phyloP scores from a whole-genome alignment of 2,113 vertebrate genomes.

The Bos indicus region DNA sequence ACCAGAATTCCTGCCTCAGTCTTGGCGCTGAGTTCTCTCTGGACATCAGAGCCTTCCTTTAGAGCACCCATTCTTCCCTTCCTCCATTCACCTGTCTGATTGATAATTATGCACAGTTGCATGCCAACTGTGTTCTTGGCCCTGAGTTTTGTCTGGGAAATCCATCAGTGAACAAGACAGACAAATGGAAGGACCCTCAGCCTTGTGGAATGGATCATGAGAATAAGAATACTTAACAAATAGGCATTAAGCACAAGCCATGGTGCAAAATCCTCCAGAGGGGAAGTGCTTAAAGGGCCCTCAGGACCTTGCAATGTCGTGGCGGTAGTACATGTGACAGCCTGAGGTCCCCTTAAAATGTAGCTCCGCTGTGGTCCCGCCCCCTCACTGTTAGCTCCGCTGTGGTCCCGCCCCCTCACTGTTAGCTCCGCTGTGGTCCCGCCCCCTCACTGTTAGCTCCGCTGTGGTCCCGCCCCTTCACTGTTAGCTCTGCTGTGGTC shows the following conservation, averaged over 20 bases:
- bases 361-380: too few species aligned
- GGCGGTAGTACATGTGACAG: background rate
- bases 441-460: background rate
- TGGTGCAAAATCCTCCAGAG: background rate
- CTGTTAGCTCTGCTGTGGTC: too few species aligned
- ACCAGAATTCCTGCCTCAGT: background rate
- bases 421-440: too few species aligned
- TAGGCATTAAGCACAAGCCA: background rate
- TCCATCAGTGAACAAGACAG: background rate
- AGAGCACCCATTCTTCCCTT: background rate
- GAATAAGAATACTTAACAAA: background rate
- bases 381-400: background rate
- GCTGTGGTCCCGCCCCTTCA: background rate
- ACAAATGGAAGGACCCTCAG: background rate
- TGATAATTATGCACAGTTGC: background rate
- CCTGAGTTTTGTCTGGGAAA: background rate
- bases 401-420: background rate
- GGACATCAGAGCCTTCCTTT: background rate
- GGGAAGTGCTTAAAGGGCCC: too few species aligned
- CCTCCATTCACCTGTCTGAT: background rate
- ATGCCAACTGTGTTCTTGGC: background rate
- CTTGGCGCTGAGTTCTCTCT: background rate
- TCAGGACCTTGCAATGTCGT: fast-evolving
- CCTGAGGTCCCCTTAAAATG: background rate
- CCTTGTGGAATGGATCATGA: background rate